Percentiles rank a stretch among this genome's conserved stretches.
These are phyloP conservation scores for Microcebus ravelobensis DNA, from an alignment of 2,113 vertebrate genomes.

Conservation along the genomic window DNA sequence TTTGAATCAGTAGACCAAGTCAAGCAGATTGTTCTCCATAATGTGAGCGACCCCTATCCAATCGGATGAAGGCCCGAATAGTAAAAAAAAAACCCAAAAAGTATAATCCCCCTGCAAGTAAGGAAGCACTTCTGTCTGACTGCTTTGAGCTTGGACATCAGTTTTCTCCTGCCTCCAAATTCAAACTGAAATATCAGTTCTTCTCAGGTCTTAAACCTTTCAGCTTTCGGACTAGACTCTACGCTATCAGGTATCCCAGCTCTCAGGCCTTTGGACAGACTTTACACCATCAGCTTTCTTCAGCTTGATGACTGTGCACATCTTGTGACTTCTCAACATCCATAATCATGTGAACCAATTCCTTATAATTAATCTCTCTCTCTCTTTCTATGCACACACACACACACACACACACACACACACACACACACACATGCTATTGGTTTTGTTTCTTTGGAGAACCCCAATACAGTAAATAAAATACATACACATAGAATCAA, in stretches of 20 bases:
- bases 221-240: not conserved
- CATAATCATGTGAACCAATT: not conserved
- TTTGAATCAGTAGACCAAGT: not conserved
- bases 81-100: too few species aligned
- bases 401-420: not conserved
- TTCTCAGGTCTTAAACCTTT: not conserved
- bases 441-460: not conserved
- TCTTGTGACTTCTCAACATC: not conserved
- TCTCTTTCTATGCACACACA: not conserved
- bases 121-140: not conserved
- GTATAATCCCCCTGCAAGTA: not conserved
- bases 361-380: not conserved
- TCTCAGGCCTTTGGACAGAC: not conserved
- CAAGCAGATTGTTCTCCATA: not conserved
- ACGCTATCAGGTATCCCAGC: not conserved
- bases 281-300: not conserved
- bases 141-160: not conserved
- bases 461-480: not conserved
- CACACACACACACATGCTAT: not conserved
- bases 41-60: not conserved
- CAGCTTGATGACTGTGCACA: not conserved
- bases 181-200: not conserved
- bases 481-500: not conserved
- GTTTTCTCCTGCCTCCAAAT: not conserved
- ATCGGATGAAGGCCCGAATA: not conserved